Evolutionary conservation across 2,113 vertebrate species (phyloP).

Genomic region (Hipposideros armiger): DNA sequence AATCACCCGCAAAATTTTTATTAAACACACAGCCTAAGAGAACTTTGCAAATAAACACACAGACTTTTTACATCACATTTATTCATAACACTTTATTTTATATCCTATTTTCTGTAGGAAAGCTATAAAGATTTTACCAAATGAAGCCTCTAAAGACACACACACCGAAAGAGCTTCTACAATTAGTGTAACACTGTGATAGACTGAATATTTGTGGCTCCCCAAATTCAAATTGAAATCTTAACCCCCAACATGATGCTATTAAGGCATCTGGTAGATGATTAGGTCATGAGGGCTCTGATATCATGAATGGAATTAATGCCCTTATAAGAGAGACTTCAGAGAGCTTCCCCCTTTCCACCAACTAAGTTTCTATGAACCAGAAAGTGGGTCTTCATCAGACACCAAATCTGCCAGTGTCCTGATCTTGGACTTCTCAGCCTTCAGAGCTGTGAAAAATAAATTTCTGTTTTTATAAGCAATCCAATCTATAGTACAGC

Average conservation of each 20-base stretch:
- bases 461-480: background rate
- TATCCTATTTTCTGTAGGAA: background rate
- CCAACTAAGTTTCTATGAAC: background rate
- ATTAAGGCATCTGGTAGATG: background rate
- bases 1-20: background rate
- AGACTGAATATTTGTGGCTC: background rate
- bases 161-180: background rate
- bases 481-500: background rate
- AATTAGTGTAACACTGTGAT: background rate
- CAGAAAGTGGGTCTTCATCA: background rate
- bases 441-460: background rate
- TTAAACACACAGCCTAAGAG: background rate
- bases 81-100: constrained; percentile 32
- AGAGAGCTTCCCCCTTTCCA: background rate
- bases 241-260: background rate
- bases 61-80: background rate
- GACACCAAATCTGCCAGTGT: background rate
- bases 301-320: background rate
- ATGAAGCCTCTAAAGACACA: background rate
- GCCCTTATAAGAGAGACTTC: background rate
- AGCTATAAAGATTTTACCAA: constrained; percentile 41
- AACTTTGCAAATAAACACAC: constrained; percentile 11
- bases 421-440: background rate
- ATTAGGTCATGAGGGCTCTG: background rate
- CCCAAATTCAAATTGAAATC: background rate